Conservation (phyloP, 1,140 invertebrate genomes). For the Popillia japonica region DNA sequence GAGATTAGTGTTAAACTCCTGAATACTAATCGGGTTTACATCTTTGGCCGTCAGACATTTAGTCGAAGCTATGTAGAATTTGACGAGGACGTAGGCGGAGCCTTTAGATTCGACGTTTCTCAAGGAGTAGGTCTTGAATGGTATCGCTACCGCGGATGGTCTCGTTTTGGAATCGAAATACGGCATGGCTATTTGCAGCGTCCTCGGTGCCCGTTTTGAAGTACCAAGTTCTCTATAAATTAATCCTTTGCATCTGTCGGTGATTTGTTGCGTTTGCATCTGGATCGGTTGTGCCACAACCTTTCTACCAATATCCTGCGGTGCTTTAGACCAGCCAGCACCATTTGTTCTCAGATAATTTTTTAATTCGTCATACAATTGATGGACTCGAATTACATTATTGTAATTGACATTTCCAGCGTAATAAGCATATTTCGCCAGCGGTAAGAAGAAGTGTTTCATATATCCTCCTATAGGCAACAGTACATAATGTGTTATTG, state of each 20-base stretch:
- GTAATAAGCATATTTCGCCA: constrained; percentile 67
- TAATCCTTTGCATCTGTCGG: constrained; percentile 33
- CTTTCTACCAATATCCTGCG: background rate
- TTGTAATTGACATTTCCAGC: constrained; percentile 67
- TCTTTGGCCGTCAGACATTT: constrained; percentile 62
- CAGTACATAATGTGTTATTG: background rate
- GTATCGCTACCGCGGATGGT: constrained; percentile 63
- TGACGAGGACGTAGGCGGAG: constrained; percentile 65
- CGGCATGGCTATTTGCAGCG: constrained; percentile 59
- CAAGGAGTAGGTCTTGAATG: constrained; percentile 60
- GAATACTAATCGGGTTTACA: constrained; percentile 55
- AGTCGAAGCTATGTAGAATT: constrained; percentile 64
- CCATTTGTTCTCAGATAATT: constrained; percentile 66
- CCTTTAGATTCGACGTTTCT: constrained; percentile 63
- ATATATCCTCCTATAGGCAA: constrained; percentile 63
- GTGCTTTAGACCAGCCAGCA: constrained; percentile 64
- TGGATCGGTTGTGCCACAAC: constrained; percentile 12
- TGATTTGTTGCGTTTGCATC: background rate
- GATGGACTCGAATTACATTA: constrained; percentile 63
- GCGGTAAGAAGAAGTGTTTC: constrained; percentile 64
- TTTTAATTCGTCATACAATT: constrained; percentile 66
- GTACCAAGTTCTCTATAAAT: constrained; percentile 17
- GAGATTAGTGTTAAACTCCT: constrained; percentile 65
- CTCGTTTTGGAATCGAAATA: constrained; percentile 62
- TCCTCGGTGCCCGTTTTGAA: too few relatives aligned